Percentiles rank a stretch among this genome's conserved stretches.
Conservation (phyloP, 2,888 invertebrate species). For the Torymus tubicola region DNA sequence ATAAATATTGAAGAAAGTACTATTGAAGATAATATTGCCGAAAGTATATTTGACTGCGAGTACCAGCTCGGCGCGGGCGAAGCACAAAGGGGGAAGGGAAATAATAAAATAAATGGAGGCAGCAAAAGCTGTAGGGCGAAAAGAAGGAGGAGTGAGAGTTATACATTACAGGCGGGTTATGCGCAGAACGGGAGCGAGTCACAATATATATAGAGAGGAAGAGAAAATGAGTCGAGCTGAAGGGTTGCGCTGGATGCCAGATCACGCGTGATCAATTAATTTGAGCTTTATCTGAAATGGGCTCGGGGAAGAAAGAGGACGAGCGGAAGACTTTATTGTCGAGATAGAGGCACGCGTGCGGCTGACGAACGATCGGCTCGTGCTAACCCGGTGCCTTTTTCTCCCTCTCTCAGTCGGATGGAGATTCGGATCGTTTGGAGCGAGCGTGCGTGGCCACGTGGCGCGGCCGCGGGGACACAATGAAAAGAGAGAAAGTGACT, state of each 20-base stretch:
- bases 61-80: too few relatives aligned
- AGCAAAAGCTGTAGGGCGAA: not conserved
- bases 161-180: constrained; percentile 21
- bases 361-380: constrained; percentile 22
- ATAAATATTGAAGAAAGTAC: too few relatives aligned
- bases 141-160: constrained; percentile 29
- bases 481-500: constrained; percentile 69
- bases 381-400: constrained; percentile 30
- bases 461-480: constrained; percentile 70
- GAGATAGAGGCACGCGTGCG: constrained; percentile 38
- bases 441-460: constrained; percentile 68
- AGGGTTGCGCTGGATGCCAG: constrained; percentile 64
- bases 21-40: too few relatives aligned
- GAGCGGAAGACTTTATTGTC: constrained; percentile 51
- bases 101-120: constrained; percentile 6
- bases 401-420: constrained; percentile 11
- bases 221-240: constrained; percentile 30
- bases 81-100: not conserved
- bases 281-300: constrained; percentile 62
- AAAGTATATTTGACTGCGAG: too few relatives aligned
- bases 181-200: constrained; percentile 13
- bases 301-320: constrained; percentile 31
- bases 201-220: constrained; percentile 17
- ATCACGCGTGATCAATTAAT: constrained; percentile 75
- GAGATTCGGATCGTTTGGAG: constrained; percentile 58